Conservation (phyloP, 2,113 vertebrate species). For the Excalfactoria chinensis region DNA sequence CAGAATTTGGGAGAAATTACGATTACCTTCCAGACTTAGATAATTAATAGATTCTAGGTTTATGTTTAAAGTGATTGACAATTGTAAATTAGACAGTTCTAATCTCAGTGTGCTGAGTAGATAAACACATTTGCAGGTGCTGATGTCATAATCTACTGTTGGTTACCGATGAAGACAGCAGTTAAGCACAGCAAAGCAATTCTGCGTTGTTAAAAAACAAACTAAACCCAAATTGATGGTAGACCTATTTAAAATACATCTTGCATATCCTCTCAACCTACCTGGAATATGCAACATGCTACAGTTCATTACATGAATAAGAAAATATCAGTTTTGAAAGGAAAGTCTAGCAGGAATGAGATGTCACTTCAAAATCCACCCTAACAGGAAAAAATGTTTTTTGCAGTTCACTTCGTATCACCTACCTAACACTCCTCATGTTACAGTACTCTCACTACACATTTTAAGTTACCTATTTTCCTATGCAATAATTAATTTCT, state of each 20-base stretch:
- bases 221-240: not conserved
- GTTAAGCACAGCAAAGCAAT: slow-evolving; percentile 18
- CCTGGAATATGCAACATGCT: not conserved
- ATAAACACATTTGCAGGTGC: slow-evolving; percentile 27
- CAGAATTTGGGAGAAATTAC: slow-evolving; percentile 10
- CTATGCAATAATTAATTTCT: not conserved
- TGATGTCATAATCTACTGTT: not conserved
- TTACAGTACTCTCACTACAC: not conserved
- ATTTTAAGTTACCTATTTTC: slow-evolving; percentile 4
- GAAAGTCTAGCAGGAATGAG: not conserved
- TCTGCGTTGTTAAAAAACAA: slow-evolving; percentile 33
- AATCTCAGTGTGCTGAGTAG: slow-evolving; percentile 20
- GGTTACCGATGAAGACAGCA: not conserved
- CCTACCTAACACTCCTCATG: not conserved
- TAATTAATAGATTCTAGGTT: not conserved
- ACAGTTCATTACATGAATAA: not conserved
- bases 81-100: slow-evolving; percentile 14
- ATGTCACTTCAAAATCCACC: not conserved
- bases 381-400: not conserved
- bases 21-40: not conserved
- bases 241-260: not conserved
- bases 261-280: not conserved
- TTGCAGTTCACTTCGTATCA: not conserved
- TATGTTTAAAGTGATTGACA: slow-evolving; percentile 18
- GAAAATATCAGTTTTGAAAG: not conserved